Evolutionary conservation across 2,113 vertebrate genomes (phyloP).

Genomic region (Lagenorhynchus albirostris): DNA sequence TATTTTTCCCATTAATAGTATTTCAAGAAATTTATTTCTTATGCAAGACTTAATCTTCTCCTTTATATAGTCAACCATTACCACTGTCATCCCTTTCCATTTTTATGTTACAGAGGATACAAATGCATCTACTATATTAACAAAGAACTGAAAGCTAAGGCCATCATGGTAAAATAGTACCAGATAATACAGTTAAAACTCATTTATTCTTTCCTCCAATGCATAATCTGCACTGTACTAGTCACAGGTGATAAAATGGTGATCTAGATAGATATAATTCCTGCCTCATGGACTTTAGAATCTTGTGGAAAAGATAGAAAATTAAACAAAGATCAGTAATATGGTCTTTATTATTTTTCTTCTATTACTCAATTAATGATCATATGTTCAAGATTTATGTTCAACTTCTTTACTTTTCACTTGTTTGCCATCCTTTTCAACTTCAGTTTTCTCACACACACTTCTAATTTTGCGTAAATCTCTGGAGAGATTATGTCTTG

Average conservation of each 20-base stretch:
- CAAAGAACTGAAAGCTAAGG: neutral
- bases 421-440: neutral
- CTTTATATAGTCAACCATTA: neutral
- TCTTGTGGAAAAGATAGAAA: neutral
- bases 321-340: neutral
- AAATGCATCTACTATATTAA: neutral
- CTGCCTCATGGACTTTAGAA: neutral
- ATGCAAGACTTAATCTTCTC: neutral
- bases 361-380: neutral
- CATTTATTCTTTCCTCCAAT: neutral
- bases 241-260: neutral
- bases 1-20: constrained; percentile 10
- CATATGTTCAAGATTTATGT: neutral
- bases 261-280: neutral
- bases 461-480: constrained; percentile 31
- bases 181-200: neutral
- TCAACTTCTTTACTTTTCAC: neutral
- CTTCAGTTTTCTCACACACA: neutral
- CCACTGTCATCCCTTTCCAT: neutral
- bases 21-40: constrained; percentile 16
- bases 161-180: neutral
- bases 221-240: neutral
- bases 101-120: neutral
- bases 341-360: neutral
- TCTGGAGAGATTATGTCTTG: neutral